Evolutionary conservation across 1,140 invertebrate genomes (phyloP), one percentile per base, ranked within the genome.

Genomic region (Whitmania pigra): DNA sequence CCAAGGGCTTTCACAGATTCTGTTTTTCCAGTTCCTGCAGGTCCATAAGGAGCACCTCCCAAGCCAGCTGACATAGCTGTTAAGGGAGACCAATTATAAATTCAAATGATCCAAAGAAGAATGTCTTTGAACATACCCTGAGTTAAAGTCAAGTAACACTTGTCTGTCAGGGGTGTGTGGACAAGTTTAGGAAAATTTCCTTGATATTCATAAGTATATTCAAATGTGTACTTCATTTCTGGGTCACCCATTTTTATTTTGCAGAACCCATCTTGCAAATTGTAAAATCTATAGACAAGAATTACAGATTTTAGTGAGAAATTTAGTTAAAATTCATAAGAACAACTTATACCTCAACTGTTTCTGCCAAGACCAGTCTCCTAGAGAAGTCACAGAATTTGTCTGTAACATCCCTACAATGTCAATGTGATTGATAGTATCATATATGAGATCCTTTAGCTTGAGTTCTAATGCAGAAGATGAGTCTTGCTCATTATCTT

Each of bases 41-140:
- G 93, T n/a, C 96, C 97, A 79, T 97, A 99, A 0, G 96, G 96
- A 85, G 98, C 98, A 17, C 95, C 96, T 72, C 96, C 94, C 67
- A 98, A 85, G 7, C 96, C 96, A 82, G 98, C 88, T 78, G 90
- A 88, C 87, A 98, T 89, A 7, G 92, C 92, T 88, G 73, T 49
- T 49, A 49, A 49, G 43, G 13, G 15, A 49, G 9, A 15, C 13
- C 43, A 49, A 49, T 49, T 17, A 49, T 49, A 36, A 36, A 36
- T 36, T 36, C 31, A 36, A 36, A 36, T 36, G 31, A 36, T 36
- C 31, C 31, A 36, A 36, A 36, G 31, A 36, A 36, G 22, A 63
- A 20, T 9, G 17, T 31, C 22, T 27, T 13, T 63, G 20, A 27
- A 6, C 31, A n/a, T 13, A 73, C 73, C 89, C 86, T 97, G 94